phyloP scores from a whole-genome alignment of 2,888 invertebrate species.

The Ditula angustiorana region DNA sequence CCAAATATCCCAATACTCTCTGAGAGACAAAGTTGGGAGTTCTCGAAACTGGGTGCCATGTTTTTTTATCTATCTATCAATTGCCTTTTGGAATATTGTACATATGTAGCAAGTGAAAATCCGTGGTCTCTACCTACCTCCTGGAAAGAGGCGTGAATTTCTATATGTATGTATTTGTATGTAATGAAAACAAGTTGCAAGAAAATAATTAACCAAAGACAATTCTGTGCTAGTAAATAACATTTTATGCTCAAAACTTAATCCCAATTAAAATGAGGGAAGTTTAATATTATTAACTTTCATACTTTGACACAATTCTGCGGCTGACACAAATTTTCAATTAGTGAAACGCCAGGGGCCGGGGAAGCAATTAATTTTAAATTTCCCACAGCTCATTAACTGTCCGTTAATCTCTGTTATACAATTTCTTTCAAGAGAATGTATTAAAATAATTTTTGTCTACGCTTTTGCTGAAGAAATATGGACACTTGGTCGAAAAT shows the following conservation, averaged over 20 bases:
- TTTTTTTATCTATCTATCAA: no score
- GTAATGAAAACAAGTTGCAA: no score
- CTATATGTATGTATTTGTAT: no score
- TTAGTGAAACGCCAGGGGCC: conserved; percentile 3
- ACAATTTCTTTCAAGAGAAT: conserved; percentile 19
- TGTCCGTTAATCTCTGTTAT: conserved; percentile 23
- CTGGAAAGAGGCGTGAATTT: no score
- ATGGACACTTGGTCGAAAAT: no score
- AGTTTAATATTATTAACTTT: conserved; percentile 2
- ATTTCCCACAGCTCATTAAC: conserved; percentile 30
- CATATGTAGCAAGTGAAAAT: no score
- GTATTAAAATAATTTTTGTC: conserved; percentile 8
- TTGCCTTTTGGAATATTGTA: no score
- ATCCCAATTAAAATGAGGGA: background rate
- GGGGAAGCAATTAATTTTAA: conserved; percentile 22
- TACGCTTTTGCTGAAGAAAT: background rate
- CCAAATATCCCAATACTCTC: no score
- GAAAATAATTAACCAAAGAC: no score
- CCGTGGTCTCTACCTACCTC: no score
- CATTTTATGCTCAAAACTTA: background rate
- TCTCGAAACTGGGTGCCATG: no score
- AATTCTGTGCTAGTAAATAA: background rate
- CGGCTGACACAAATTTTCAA: conserved; percentile 28
- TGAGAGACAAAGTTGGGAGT: no score
- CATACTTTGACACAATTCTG: conserved; percentile 25